Conservation (phyloP, 2,888 invertebrate genomes). For the Cerastoderma edule region DNA sequence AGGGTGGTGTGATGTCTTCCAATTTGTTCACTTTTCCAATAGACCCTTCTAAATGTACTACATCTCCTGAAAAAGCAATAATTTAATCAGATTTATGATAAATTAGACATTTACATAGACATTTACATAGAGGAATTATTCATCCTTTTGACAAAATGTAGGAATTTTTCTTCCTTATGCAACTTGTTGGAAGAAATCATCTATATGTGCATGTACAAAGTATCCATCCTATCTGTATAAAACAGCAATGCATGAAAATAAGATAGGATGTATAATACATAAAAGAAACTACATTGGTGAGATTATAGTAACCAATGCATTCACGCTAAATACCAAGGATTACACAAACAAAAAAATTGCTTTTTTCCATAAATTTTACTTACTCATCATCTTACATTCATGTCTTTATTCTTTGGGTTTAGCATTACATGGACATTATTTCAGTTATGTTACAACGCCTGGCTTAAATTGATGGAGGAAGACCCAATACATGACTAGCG, state of each 20-base stretch:
- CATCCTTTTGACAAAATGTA: background rate
- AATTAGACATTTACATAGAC: background rate
- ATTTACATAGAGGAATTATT: background rate
- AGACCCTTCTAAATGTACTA: slow-evolving; percentile 64
- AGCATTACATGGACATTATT: no score
- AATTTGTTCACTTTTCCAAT: slow-evolving; percentile 62
- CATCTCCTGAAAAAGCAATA: slow-evolving; percentile 61
- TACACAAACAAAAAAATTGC: no score
- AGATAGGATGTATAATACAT: no score
- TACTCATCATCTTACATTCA: no score
- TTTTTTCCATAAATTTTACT: no score
- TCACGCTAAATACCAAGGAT: no score
- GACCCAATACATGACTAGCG: no score
- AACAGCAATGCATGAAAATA: background rate
- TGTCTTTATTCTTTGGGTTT: no score
- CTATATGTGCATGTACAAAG: background rate
- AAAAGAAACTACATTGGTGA: no score
- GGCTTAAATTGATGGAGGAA: no score
- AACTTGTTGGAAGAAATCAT: background rate
- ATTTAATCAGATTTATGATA: background rate
- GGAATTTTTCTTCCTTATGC: background rate
- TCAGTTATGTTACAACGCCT: no score
- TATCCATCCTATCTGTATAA: background rate
- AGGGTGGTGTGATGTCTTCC: slow-evolving; percentile 36
- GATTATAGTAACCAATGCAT: no score